Evolutionary conservation across 2,888 invertebrate species (phyloP).

Genomic region (Myathropa florea): DNA sequence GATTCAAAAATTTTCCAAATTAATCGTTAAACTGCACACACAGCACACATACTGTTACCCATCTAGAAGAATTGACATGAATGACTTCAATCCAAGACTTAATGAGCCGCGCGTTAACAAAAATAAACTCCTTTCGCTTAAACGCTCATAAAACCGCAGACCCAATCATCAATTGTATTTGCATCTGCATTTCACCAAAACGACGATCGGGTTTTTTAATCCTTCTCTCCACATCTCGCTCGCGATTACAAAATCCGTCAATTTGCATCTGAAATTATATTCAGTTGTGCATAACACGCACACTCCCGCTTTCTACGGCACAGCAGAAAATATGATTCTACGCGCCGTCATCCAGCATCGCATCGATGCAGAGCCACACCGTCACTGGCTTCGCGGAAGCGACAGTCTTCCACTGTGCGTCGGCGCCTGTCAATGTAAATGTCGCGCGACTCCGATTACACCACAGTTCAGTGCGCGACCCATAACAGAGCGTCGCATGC

Average conservation of each 20-base stretch:
- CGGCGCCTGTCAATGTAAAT: not conserved
- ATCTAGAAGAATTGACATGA: not conserved
- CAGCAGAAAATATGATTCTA: not conserved
- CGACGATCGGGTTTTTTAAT: constrained; percentile 26
- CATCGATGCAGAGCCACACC: not conserved
- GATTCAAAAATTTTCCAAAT: too few relatives aligned
- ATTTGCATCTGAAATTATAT: constrained; percentile 57
- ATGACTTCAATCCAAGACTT: not conserved
- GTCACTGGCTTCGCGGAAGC: not conserved
- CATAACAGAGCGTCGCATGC: constrained; percentile 14
- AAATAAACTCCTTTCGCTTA: constrained; percentile 22
- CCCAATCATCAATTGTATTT: not conserved
- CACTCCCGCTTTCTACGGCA: constrained; percentile 21
- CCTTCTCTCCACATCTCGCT: not conserved
- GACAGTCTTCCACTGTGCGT: not conserved
- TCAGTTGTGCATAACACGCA: constrained; percentile 39
- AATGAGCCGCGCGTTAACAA: constrained; percentile 1
- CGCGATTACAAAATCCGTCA: constrained; percentile 36
- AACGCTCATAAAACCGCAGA: not conserved
- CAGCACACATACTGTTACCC: too few relatives aligned
- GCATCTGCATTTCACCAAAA: constrained; percentile 34
- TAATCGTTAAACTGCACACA: too few relatives aligned
- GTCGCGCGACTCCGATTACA: not conserved
- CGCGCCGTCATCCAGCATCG: not conserved
- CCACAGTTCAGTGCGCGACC: not conserved